A percentile compares a stretch with the other conserved stretches of the same genome.
Evolutionary conservation across 2,888 invertebrate species (phyloP).

Genomic region (Rhamnusium bicolor): DNA sequence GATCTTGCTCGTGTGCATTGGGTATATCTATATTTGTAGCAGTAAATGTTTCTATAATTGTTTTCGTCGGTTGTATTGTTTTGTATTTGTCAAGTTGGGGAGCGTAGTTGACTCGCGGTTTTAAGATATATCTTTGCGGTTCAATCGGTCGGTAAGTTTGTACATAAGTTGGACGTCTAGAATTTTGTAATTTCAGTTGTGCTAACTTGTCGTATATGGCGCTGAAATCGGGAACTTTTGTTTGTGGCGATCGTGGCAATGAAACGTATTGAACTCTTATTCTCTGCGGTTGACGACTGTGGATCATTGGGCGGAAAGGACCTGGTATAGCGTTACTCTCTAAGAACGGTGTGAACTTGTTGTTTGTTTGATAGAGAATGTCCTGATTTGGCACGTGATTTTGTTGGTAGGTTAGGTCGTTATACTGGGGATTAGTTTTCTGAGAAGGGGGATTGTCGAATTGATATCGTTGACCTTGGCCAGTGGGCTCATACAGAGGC

Average conservation of each 20-base stretch:
- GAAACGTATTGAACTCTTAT: conserved; percentile 46
- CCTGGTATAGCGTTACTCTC: conserved; percentile 74
- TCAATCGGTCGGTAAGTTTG: conserved; percentile 42
- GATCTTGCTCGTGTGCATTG: conserved; percentile 28
- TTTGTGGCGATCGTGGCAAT: conserved; percentile 32
- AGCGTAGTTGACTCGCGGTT: conserved; percentile 40
- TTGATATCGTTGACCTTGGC: conserved; percentile 67
- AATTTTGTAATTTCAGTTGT: conserved; percentile 65
- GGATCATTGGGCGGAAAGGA: conserved; percentile 72
- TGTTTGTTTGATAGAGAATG: conserved; percentile 44
- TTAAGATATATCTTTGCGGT: conserved; percentile 40
- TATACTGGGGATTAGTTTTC: conserved; percentile 58
- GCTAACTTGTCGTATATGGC: conserved; percentile 68
- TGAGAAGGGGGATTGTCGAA: conserved; percentile 61
- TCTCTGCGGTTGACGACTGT: conserved; percentile 36
- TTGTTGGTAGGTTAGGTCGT: conserved; percentile 30
- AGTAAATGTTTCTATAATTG: conserved; percentile 66
- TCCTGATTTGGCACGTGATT: conserved; percentile 29
- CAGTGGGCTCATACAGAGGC: conserved; percentile 64
- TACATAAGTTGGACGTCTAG: conserved; percentile 39
- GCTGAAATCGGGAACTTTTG: conserved; percentile 63
- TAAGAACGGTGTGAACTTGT: conserved; percentile 73
- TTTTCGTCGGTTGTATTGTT: conserved; percentile 57
- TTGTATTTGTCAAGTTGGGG: conserved; percentile 32
- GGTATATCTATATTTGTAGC: conserved; percentile 67